Percentiles rank a stretch among this genome's conserved stretches.
Evolutionary conservation across 2,797 vertebrate species (phyloP).

Genomic region (Poecilia wingei): DNA sequence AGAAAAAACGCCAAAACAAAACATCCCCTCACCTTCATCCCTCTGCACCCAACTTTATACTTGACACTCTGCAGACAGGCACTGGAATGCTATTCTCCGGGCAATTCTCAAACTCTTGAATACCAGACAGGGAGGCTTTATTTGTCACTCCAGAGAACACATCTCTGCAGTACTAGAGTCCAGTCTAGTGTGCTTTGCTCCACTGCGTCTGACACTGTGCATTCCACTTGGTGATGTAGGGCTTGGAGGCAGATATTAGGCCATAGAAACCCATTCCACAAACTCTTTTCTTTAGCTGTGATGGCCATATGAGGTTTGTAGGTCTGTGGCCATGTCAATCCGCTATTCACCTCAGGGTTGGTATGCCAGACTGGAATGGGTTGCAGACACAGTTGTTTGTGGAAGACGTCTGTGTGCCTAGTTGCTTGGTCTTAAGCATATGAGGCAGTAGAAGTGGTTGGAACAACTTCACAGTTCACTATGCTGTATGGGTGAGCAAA

Average conservation of each 20-base stretch:
- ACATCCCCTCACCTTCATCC: background rate
- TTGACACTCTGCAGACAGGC: background rate
- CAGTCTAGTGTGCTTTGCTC: background rate
- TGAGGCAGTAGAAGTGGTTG: background rate
- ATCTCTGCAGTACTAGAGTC: background rate
- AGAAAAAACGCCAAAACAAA: background rate
- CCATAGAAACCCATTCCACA: background rate
- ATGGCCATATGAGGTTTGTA: background rate
- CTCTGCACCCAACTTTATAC: background rate
- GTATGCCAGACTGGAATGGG: background rate
- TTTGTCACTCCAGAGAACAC: background rate
- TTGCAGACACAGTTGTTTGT: background rate
- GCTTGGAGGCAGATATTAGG: background rate
- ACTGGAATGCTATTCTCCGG: background rate
- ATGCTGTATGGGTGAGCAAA: background rate
- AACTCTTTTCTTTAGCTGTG: background rate
- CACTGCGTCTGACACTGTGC: background rate
- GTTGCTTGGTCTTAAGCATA: background rate
- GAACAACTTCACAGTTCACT: background rate
- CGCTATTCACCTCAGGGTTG: background rate
- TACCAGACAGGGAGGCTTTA: background rate
- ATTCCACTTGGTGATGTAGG: background rate
- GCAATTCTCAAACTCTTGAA: background rate
- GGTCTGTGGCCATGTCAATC: background rate
- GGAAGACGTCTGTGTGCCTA: background rate